Base-by-base conservation (phyloP, 2,888 invertebrate genomes). In the Sesia apiformis region DNA sequence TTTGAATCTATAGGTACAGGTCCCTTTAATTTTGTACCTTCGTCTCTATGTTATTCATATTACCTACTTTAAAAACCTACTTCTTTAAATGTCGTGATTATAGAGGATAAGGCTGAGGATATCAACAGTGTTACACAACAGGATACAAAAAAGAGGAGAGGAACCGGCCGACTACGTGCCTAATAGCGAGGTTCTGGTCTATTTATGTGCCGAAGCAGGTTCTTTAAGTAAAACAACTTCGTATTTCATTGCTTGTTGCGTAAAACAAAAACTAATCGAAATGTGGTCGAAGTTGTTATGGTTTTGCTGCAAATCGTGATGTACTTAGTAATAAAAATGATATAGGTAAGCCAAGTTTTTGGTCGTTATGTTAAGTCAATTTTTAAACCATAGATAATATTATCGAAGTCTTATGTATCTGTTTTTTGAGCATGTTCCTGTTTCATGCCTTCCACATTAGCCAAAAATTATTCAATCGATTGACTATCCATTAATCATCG, bases 241-340 rank as follows among this genome's bases (percentile, higher is more conserved):
- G 23, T 46, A 46, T 46, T 7, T 46, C 46, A 46, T 46, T 7
- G 46, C 46, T 8, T 46, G 50, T 57, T 57, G 55, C 55, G 50
- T 57, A 57, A 56, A 57, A 57, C 53, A 57, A 57, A 57, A 57
- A 52, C 55, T 57, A 57, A 57, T 57, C 57, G 53, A 57, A 53
- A 53, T 42, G 23, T 23, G 23, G 23, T 23, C 23, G 23, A 23
- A 23, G 23, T 23, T 23, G 23, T 23, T 23, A 23, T 23, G 23
- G 2, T 23, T 23, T 23, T 23, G 23, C 23, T 23, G 23, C 23
- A 23, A 23, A 23, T 23, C 23, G 23, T 23, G 23, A 23, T 23
- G 23, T 23, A 23, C 23, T 23, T 23, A 23, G 23, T 55, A n/a
- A 55, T 49, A 8, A 39, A 39, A 50, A 39, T 23, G 23, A 23